Base-by-base conservation (phyloP, 2,888 invertebrate genomes). In the Trimorus sp. region DNA sequence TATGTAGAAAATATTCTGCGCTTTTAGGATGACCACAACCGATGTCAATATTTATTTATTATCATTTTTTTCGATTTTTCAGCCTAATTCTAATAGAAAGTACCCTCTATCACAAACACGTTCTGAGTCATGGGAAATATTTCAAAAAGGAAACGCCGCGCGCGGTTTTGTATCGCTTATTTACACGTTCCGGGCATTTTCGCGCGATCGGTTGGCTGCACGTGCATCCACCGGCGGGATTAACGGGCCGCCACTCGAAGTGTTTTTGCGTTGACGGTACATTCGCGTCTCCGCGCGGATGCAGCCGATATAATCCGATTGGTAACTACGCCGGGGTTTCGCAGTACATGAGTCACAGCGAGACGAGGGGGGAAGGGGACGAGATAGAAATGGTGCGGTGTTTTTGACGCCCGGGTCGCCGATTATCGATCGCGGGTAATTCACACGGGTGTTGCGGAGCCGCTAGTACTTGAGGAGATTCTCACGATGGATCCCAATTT, bases 111-210 rank as follows among this genome's bases (percentile, higher is more conserved):
- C 26, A 26, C 26, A 26, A 26, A 26, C 26, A 26, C 4, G 26
- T 26, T 26, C 4, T 26, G 26, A 26, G 26, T 26, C 26, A 26
- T 26, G 26, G 26, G 26, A 26, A 26, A 26, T 26, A 26, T 26
- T 26, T 26, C 26, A 26, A 26, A 26, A 68, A 78, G 78, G 82
- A 75, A 82, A 82, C 78, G 78, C 59, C 75, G 68, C 12, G 58
- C 60, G 82, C 68, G 82, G 82, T 70, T 82, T 75, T 75, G 78
- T 75, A 79, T 75, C 75, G 71, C 69, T 82, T 82, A 78, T 78
- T 82, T 82, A 82, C 82, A 75, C 71, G 79, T 82, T 71, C 78
- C 74, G 69, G 82, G 70, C 70, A 75, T 82, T 82, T 78, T 82
- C 78, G 70, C 74, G 54, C 78, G 70, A 73, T 79, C 78, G 54